A percentile compares a stretch with the other conserved stretches of the same genome.
Evolutionary conservation across 2,797 vertebrate species (phyloP).

Genomic region (Merluccius polli): DNA sequence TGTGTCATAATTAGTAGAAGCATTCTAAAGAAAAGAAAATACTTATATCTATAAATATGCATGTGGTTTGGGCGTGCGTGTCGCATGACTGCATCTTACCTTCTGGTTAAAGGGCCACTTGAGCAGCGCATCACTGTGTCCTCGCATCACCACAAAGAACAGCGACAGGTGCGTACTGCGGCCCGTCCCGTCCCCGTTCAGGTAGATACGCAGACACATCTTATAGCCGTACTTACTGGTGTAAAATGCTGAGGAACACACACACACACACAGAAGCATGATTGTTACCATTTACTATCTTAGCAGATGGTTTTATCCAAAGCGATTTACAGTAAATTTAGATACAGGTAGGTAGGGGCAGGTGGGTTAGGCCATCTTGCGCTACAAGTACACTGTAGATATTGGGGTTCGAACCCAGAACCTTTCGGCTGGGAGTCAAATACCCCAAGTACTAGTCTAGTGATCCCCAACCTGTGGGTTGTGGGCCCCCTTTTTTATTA

Average conservation of each 20-base stretch:
- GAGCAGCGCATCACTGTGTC: conserved; percentile 88
- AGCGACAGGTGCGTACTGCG: conserved; percentile 90
- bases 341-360: too few species aligned
- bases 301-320: background rate
- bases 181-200: conserved; percentile 93
- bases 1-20: background rate
- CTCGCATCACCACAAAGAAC: conserved; percentile 98
- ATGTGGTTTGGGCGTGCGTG: too few species aligned
- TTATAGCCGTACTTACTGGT: conserved; percentile 98
- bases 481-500: too few species aligned
- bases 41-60: background rate
- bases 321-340: background rate
- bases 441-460: too few species aligned
- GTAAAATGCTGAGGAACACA: conserved; percentile 85
- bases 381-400: too few species aligned
- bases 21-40: background rate
- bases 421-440: too few species aligned
- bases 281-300: too few species aligned
- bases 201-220: conserved; percentile 95
- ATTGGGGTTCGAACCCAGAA: too few species aligned
- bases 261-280: background rate
- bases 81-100: conserved; percentile 60
- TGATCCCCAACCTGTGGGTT: too few species aligned
- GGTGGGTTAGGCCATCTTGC: too few species aligned
- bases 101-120: conserved; percentile 99